A percentile compares a stretch with the other conserved stretches of the same genome.
Evolutionary conservation across 2,888 invertebrate species (phyloP).

Genomic region (Ischnus inquisitorius): DNA sequence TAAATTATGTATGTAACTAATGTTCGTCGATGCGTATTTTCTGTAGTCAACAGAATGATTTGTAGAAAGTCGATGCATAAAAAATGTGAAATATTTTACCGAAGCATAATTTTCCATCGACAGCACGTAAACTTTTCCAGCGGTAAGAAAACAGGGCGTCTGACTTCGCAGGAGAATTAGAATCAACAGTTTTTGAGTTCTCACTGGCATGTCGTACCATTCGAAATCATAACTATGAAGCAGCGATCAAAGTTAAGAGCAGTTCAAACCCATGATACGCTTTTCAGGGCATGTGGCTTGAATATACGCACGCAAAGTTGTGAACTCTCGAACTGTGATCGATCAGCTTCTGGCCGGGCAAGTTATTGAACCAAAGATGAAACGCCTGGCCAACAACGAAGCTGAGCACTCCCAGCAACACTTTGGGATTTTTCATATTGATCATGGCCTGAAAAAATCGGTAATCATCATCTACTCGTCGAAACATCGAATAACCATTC

Average conservation of each 20-base stretch:
- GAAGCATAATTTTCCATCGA: slow-evolving; percentile 32
- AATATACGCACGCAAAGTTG: slow-evolving; percentile 23
- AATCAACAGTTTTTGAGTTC: slow-evolving; percentile 16
- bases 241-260: too few relatives aligned
- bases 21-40: too few relatives aligned
- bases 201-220: slow-evolving; percentile 27
- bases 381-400: not conserved
- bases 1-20: too few relatives aligned
- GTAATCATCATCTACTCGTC: not conserved
- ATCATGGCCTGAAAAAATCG: not conserved
- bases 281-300: too few relatives aligned
- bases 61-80: too few relatives aligned
- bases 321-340: slow-evolving; percentile 12
- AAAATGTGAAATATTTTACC: slow-evolving; percentile 17
- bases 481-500: not conserved
- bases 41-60: too few relatives aligned
- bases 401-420: not conserved
- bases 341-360: slow-evolving; percentile 34
- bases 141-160: slow-evolving; percentile 17
- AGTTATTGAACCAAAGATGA: slow-evolving; percentile 12
- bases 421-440: not conserved
- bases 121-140: slow-evolving; percentile 32
- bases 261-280: too few relatives aligned
- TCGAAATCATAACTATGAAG: slow-evolving; percentile 26
- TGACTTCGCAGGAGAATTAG: slow-evolving; percentile 34